Percentiles rank a stretch among this genome's conserved stretches.
These are phyloP conservation scores for Dynastes maya DNA, from an alignment of 2,888 invertebrate genomes.

Conservation along the genomic window DNA sequence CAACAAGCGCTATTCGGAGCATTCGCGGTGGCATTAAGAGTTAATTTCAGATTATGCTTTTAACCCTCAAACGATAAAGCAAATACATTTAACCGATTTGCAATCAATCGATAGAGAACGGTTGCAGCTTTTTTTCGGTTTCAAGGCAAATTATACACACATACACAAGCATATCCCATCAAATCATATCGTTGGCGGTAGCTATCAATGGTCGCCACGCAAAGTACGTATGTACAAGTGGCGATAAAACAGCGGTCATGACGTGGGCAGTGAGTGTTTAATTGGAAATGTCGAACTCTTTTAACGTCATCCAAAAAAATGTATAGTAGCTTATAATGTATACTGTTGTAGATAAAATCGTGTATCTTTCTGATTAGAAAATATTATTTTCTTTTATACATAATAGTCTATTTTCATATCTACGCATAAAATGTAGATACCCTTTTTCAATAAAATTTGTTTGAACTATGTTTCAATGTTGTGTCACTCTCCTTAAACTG, in stretches of 20 bases:
- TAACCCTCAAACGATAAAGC: neutral
- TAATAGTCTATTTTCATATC: too few species aligned
- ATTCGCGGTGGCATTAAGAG: too few species aligned
- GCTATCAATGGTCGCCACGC: neutral
- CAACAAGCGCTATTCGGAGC: too few species aligned
- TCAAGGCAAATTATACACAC: neutral
- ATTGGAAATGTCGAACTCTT: slow-evolving; percentile 7
- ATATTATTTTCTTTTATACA: too few species aligned
- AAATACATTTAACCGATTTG: neutral
- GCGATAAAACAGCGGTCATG: neutral
- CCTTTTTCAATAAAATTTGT: too few species aligned
- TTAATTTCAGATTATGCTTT: neutral
- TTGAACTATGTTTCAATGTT: too few species aligned
- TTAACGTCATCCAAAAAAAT: neutral
- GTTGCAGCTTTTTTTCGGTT: neutral
- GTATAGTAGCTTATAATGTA: neutral
- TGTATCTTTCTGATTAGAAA: too few species aligned
- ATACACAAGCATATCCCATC: neutral
- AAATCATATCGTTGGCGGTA: neutral
- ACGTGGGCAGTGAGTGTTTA: neutral
- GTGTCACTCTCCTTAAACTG: too few species aligned
- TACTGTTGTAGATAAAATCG: too few species aligned
- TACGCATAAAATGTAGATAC: too few species aligned
- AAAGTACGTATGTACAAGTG: neutral
- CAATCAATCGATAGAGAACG: neutral